Conservation (phyloP, 2,888 invertebrate genomes). For the Hirtodrosophila trivittata region DNA sequence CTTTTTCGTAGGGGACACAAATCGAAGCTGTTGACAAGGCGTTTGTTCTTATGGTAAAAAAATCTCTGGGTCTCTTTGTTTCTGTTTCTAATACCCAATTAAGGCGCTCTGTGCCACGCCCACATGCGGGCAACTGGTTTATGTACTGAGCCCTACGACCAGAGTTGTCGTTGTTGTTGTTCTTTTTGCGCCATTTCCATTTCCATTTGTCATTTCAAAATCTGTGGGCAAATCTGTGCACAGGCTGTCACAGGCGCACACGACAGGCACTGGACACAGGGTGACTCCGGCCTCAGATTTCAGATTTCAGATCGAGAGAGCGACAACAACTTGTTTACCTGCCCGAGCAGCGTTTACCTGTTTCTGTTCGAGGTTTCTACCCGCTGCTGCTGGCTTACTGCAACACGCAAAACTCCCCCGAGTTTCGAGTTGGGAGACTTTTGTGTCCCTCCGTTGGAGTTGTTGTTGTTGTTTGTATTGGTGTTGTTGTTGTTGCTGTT, state of each 20-base stretch:
- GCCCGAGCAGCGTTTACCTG: constrained; percentile 45
- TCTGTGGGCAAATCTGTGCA: constrained; percentile 19
- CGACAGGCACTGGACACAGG: constrained; percentile 28
- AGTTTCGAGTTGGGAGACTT: constrained; percentile 18
- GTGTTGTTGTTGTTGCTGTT: constrained; percentile 16
- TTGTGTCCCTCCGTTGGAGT: constrained; percentile 13
- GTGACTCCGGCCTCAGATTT: constrained; percentile 18
- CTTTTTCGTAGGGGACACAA: neutral
- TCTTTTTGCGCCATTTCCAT: constrained; percentile 48
- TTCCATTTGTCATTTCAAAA: constrained; percentile 53
- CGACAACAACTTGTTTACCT: constrained; percentile 51
- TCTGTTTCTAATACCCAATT: constrained; percentile 43
- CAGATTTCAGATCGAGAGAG: constrained; percentile 1
- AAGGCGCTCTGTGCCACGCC: constrained; percentile 40
- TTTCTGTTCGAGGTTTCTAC: constrained; percentile 18
- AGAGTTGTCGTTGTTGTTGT: neutral
- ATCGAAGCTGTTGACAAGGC: neutral
- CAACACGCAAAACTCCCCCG: constrained; percentile 56
- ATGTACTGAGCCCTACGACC: neutral
- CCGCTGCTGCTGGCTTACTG: constrained; percentile 42
- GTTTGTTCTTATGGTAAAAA: too few species aligned
- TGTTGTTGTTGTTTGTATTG: constrained; percentile 14
- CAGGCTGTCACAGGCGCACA: constrained; percentile 3
- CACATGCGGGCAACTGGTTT: constrained; percentile 28
- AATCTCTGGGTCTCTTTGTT: neutral